Conservation (phyloP, 2,888 invertebrate species). For the Rotaria sp. region DNA sequence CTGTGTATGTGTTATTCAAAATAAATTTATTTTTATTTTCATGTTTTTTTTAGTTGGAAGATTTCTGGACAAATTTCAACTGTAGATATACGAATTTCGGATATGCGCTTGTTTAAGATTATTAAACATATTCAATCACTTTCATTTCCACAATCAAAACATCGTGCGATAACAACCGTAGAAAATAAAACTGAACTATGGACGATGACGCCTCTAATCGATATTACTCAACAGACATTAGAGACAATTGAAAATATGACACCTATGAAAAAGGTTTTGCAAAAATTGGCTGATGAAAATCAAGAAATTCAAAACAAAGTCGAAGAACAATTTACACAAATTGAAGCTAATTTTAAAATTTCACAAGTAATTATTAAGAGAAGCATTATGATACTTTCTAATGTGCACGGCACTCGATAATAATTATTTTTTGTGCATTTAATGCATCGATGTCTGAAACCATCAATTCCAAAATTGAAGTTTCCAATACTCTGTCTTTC, state of each 20-base stretch:
- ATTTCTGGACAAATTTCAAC: neutral
- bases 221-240: neutral
- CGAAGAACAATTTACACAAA: neutral
- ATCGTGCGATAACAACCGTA: too few relatives aligned
- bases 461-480: too few relatives aligned
- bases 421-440: too few relatives aligned
- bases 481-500: too few relatives aligned
- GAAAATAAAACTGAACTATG: neutral
- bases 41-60: neutral
- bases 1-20: neutral
- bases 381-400: too few relatives aligned
- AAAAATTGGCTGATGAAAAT: constrained; percentile 46
- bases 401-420: too few relatives aligned
- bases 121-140: neutral
- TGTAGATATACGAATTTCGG: neutral
- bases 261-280: constrained; percentile 43
- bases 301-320: neutral
- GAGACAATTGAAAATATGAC: neutral
- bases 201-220: neutral
- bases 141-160: neutral
- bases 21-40: neutral
- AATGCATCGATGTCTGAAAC: too few relatives aligned
- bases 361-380: constrained; percentile 40
- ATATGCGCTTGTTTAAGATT: neutral
- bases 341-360: neutral